Percentiles rank a stretch among this genome's conserved stretches.
Conservation (phyloP, 92 coral and sea anemone genomes). For the Paragorgia papillata region DNA sequence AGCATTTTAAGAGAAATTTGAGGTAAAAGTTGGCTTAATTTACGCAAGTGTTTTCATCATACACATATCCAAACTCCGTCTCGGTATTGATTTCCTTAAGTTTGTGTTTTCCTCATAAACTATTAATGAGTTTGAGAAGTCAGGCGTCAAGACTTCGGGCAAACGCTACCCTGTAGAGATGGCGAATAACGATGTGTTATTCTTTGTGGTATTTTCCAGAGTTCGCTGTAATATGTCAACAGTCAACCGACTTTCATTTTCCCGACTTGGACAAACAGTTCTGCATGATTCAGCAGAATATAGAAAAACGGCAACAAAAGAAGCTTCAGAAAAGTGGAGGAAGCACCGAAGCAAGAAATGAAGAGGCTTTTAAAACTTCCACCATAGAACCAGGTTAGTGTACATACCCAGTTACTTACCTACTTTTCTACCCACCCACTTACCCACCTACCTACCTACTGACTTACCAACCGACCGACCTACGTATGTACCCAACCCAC, state of each 20-base stretch:
- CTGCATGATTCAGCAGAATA: slow-evolving; percentile 87
- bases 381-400: slow-evolving; percentile 71
- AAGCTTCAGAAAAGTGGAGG: slow-evolving; percentile 60
- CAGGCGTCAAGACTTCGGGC: too few relatives aligned
- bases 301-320: slow-evolving; percentile 66
- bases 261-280: slow-evolving; percentile 98
- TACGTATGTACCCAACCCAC: too few relatives aligned
- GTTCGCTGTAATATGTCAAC: slow-evolving; percentile 91
- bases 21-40: too few relatives aligned
- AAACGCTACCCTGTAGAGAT: not conserved
- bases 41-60: too few relatives aligned
- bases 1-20: too few relatives aligned
- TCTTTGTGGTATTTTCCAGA: slow-evolving; percentile 50
- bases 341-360: slow-evolving; percentile 49
- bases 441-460: too few relatives aligned
- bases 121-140: too few relatives aligned
- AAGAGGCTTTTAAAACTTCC: slow-evolving; percentile 63
- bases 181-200: not conserved
- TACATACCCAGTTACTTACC: not conserved
- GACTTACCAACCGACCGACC: too few relatives aligned
- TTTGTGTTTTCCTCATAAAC: too few relatives aligned
- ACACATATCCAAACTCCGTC: too few relatives aligned
- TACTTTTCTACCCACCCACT: too few relatives aligned
- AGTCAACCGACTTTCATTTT: slow-evolving; percentile 96
- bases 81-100: too few relatives aligned